Evolutionary conservation across 2,113 vertebrate species (phyloP), one percentile per base, ranked within the genome.

Genomic region (Myotis brandtii): DNA sequence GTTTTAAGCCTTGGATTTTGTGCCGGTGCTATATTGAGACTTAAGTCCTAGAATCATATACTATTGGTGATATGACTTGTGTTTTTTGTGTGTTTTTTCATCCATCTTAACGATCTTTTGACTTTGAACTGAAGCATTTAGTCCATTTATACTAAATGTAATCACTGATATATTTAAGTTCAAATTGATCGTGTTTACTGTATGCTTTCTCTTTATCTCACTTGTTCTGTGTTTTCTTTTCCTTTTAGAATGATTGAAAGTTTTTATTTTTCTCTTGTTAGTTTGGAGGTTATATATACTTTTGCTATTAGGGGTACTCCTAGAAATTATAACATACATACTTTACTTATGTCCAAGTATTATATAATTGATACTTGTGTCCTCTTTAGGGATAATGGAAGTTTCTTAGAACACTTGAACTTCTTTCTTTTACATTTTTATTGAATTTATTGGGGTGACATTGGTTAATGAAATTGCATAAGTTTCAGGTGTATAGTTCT

Each of bases 1-100:
- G 7, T 80, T 89, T 73, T 32, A 90, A 96, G 30, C 50, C 37
- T 95, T 93, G 2, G 37, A 46, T 86, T 80, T 94, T 79, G 30
- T 94, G 16, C 52, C 52, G 85, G 12, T 67, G 27, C 70, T 85
- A 34, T 43, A 76, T 50, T 89, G 66, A 95, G 43, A 70, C 59
- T 84, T 90, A 69, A 80, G 48, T 90, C 92, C 43, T 75, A 12
- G 37, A 59, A 62, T 86, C 67, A 72, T 40, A 46, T 64, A 48
- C 11, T 93, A 1, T 64, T 64, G 92, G 59, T 70, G n/a, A 85
- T 82, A 69, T 10, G 56, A 64, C 25, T 69, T 85, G 27, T 43
- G 89, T 86, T 94, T 43, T 92, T 79, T 40, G 3, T 40, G 40
- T 40, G 4, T 40, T 8, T 43, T 94, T 89, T 88, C 25, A 46